phyloP scores from a whole-genome alignment of 2,113 vertebrate species.

The Oncorhynchus clarkii region DNA sequence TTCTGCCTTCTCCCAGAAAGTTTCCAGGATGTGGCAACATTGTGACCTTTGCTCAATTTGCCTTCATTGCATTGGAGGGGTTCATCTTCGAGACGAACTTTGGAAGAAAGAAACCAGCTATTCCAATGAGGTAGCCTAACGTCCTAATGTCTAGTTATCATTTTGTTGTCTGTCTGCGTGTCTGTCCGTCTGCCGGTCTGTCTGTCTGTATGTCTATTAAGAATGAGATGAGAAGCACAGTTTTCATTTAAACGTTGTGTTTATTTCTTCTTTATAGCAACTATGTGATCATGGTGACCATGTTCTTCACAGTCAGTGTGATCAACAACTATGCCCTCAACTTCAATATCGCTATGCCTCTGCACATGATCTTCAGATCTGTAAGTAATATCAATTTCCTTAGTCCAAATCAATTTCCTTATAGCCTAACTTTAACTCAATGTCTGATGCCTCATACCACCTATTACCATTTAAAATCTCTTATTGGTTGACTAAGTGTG shows the following conservation, averaged over 20 bases:
- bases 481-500: constrained; percentile 1
- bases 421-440: neutral
- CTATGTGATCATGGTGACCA: constrained; percentile 91
- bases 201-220: neutral
- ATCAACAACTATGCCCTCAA: constrained; percentile 98
- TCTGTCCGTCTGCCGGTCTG: too few species aligned
- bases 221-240: neutral
- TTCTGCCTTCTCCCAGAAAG: constrained; percentile 64
- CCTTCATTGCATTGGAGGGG: constrained; percentile 90
- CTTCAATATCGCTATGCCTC: constrained; percentile 93
- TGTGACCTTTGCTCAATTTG: constrained; percentile 93
- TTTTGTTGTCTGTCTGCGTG: too few species aligned
- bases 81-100: constrained; percentile 89
- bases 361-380: constrained; percentile 99
- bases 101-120: constrained; percentile 84
- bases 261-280: constrained; percentile 69
- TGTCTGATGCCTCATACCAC: neutral
- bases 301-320: constrained; percentile 97
- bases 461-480: neutral
- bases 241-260: neutral
- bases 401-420: neutral
- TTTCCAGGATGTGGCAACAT: constrained; percentile 97
- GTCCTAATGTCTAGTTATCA: neutral
- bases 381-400: constrained; percentile 71
- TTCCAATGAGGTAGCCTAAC: constrained; percentile 83